Conservation (phyloP, 2,888 invertebrate species). For the Mactromeris polynyma region DNA sequence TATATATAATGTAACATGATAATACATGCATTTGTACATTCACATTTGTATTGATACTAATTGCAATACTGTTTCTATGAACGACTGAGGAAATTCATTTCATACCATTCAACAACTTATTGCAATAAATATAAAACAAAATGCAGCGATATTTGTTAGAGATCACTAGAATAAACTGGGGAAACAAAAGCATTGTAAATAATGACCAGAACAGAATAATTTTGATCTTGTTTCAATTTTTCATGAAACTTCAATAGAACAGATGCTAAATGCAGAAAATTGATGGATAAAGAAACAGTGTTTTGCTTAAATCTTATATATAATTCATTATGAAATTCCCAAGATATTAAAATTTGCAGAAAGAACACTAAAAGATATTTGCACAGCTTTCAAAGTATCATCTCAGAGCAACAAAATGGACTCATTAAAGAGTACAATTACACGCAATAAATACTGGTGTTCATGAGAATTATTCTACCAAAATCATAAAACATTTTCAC, state of each 20-base stretch:
- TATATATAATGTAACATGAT: too few species aligned
- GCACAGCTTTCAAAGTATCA: not conserved
- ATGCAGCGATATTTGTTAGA: too few species aligned
- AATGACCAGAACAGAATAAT: not conserved
- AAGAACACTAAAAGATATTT: not conserved
- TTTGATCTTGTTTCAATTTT: conserved; percentile 13
- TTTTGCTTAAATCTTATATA: not conserved
- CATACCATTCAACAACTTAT: too few species aligned
- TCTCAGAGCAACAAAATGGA: not conserved
- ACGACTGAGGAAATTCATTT: too few species aligned
- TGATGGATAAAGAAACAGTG: not conserved
- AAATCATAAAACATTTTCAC: not conserved
- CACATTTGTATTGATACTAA: too few species aligned
- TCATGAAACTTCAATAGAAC: not conserved
- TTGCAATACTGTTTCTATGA: too few species aligned
- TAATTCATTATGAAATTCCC: not conserved
- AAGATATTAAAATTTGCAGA: not conserved
- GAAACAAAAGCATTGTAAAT: not conserved
- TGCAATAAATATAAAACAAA: too few species aligned
- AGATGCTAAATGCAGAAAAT: not conserved
- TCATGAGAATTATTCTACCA: not conserved
- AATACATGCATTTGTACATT: too few species aligned
- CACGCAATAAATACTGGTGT: not conserved
- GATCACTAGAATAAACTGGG: too few species aligned
- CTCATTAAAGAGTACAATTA: not conserved